phyloP scores from a whole-genome alignment of 2,888 invertebrate genomes.

The Elysia crispata region DNA sequence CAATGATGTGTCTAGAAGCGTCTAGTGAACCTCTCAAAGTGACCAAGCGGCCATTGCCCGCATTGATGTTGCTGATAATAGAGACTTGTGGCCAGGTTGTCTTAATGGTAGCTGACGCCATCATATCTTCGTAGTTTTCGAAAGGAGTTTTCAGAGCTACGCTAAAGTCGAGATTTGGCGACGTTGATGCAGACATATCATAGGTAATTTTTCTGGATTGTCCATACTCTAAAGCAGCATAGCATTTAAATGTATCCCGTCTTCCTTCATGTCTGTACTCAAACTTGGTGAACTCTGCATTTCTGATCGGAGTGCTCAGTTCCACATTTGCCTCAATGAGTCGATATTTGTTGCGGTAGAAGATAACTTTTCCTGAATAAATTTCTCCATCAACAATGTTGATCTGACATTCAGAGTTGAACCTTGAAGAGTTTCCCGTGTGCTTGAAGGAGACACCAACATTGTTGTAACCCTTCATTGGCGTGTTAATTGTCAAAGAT shows the following conservation, averaged over 20 bases:
- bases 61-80: slow-evolving; percentile 12
- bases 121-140: slow-evolving; percentile 41
- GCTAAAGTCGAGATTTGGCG: slow-evolving; percentile 45
- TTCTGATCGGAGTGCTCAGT: slow-evolving; percentile 43
- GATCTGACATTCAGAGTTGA: slow-evolving; percentile 44
- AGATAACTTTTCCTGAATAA: slow-evolving; percentile 43
- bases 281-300: slow-evolving; percentile 40
- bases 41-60: slow-evolving; percentile 16
- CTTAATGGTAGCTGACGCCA: slow-evolving; percentile 34
- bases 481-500: slow-evolving; percentile 37
- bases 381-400: slow-evolving; percentile 35
- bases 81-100: background rate
- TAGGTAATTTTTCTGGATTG: slow-evolving; percentile 22
- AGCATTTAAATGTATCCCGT: slow-evolving; percentile 43
- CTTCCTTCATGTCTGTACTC: slow-evolving; percentile 49
- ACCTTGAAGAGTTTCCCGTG: slow-evolving; percentile 39
- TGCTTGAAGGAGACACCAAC: slow-evolving; percentile 48
- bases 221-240: slow-evolving; percentile 35
- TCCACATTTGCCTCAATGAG: slow-evolving; percentile 41
- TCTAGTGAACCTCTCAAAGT: slow-evolving; percentile 23
- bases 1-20: background rate
- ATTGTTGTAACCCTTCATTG: slow-evolving; percentile 37
- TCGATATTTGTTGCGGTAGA: slow-evolving; percentile 36
- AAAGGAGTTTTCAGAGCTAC: slow-evolving; percentile 57
- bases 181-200: slow-evolving; percentile 23